These are phyloP conservation scores for Catharus ustulatus DNA, from an alignment of 2,797 vertebrate genomes.

Conservation along the genomic window DNA sequence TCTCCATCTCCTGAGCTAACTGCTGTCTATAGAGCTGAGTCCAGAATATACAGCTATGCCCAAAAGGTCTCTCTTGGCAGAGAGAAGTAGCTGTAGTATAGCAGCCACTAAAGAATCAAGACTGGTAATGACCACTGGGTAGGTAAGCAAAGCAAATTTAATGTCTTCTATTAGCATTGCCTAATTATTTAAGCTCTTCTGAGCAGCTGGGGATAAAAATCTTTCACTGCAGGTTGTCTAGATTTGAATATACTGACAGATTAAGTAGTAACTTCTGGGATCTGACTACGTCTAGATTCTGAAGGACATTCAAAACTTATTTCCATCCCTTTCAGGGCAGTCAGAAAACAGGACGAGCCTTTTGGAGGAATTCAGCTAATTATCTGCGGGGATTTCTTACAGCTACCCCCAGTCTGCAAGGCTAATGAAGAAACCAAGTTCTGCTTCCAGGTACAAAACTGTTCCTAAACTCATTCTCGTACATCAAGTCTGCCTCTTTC, in stretches of 20 bases:
- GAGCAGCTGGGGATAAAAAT: not conserved
- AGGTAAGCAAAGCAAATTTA: not conserved
- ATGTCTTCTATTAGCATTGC: not conserved
- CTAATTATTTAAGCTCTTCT: not conserved
- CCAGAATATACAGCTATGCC: not conserved
- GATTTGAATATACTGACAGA: not conserved
- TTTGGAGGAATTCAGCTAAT: conserved; percentile 98
- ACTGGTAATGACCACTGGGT: not conserved
- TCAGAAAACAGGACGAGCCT: conserved; percentile 87
- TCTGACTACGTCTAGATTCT: not conserved
- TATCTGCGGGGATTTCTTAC: conserved; percentile 94
- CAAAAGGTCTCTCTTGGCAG: not conserved
- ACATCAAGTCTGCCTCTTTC: not conserved
- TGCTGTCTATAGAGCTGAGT: not conserved
- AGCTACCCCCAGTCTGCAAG: conserved; percentile 91
- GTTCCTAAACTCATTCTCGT: not conserved
- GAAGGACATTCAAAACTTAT: not conserved
- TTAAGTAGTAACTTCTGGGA: not conserved
- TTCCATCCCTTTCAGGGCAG: conserved; percentile 71
- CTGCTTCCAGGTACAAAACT: conserved; percentile 90
- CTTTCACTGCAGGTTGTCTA: not conserved
- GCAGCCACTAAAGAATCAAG: not conserved
- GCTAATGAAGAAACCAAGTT: conserved; percentile 86
- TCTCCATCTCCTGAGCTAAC: not conserved
- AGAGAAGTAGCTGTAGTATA: not conserved